Percentiles rank a stretch among this genome's conserved stretches.
Conservation (phyloP, 2,113 vertebrate species). For the Oxygymnocypris stewartii region DNA sequence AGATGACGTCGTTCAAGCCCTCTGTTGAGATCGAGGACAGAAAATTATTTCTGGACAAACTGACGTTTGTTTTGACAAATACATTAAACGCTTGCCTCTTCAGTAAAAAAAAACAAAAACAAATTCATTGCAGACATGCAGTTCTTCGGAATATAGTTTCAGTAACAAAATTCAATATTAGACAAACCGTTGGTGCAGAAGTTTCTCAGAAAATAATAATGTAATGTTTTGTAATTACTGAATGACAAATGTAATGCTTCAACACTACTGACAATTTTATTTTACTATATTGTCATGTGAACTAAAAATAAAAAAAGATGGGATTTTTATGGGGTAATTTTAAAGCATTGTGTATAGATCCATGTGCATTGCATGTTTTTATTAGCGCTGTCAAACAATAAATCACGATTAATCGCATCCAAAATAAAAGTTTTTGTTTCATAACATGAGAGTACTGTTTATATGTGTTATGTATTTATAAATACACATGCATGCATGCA, state of each 20-base stretch:
- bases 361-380: background rate
- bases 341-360: background rate
- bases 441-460: no score
- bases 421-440: no score
- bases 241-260: background rate
- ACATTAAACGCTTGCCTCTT: background rate
- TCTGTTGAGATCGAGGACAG: slow-evolving; percentile 73
- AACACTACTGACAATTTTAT: background rate
- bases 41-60: background rate
- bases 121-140: background rate
- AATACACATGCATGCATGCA: no score
- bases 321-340: background rate
- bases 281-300: background rate
- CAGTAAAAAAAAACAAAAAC: background rate
- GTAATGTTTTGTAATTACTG: background rate
- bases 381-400: no score
- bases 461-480: no score
- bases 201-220: background rate
- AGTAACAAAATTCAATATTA: background rate
- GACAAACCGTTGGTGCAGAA: background rate
- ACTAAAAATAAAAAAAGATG: background rate
- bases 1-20: slow-evolving; percentile 99
- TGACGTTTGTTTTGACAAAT: background rate
- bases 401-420: no score
- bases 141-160: background rate